Conservation (phyloP, 2,888 invertebrate genomes). For the Drosophila atripex region DNA sequence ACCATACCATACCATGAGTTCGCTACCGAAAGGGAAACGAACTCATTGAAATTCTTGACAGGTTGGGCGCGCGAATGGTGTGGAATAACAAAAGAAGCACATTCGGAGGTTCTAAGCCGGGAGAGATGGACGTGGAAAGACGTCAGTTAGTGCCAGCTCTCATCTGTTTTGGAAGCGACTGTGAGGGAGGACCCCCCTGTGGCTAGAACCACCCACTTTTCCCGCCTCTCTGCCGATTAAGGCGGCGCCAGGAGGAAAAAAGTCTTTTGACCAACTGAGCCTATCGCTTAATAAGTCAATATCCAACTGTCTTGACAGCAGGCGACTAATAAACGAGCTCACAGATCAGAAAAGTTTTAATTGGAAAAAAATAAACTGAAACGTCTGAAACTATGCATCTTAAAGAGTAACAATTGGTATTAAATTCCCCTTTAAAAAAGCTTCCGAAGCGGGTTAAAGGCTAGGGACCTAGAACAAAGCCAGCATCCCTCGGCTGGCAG, state of each 20-base stretch:
- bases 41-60: constrained; percentile 77
- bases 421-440: background rate
- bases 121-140: constrained; percentile 7
- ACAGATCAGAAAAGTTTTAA: constrained; percentile 64
- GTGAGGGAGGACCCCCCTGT: constrained; percentile 47
- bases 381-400: background rate
- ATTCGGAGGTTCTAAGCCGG: constrained; percentile 5
- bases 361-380: constrained; percentile 45
- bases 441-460: background rate
- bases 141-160: constrained; percentile 10
- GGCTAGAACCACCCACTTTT: constrained; percentile 31
- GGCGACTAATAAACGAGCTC: constrained; percentile 33
- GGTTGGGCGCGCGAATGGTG: constrained; percentile 60
- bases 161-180: constrained; percentile 25
- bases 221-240: constrained; percentile 34
- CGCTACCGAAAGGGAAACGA: constrained; percentile 80
- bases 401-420: background rate
- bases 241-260: constrained; percentile 46
- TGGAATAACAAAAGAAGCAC: constrained; percentile 59
- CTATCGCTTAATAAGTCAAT: constrained; percentile 4
- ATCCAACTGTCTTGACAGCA: constrained; percentile 33
- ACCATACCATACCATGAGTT: constrained; percentile 32
- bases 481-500: constrained; percentile 57
- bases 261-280: constrained; percentile 47
- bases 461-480: constrained; percentile 44